Evolutionary conservation across 2,888 invertebrate genomes (phyloP), one percentile per base, ranked within the genome.

Genomic region (Invenusta paracnida): DNA sequence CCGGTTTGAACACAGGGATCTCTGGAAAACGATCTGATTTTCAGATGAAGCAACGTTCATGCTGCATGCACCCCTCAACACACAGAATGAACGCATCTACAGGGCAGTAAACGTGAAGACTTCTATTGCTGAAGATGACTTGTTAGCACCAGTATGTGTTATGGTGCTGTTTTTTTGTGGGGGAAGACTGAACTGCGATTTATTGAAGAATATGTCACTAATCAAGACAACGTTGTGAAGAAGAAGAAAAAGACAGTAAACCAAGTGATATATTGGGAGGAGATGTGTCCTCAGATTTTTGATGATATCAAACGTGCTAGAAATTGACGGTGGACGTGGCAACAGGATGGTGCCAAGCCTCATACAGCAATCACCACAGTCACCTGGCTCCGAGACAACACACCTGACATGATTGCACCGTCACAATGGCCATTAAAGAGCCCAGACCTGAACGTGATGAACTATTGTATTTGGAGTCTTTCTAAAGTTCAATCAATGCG

Each of bases 41-140:
- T 73, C 73, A 2, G 73, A 73, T 25, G 73, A 73, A 73, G 11
- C 73, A 73, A 23, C 2, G 5, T 73, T 73, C 27, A 73, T 73
- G 73, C 73, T 73, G 27, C 17, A 73, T 5, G 27, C 73, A 13
- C 73, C 73, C 5, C 73, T 73, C 2, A 13, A 73, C 27, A 23
- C 17, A 73, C 73, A 73, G 25, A 73, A 73, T 73, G 73, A 73
- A 73, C 73, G 73, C 17, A 73, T 73, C 73, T 73, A 73, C 73
- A 13, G 73, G 27, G 73, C 73, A 5, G 73, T 25, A 2, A 73
- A 73, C 5, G 73, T 73, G 2, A 73, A 73, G 73, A 73, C 73
- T 73, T 5, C 5, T 23, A 73, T 73, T 23, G 23, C 5, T n/a
- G 73, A 73, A 23, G 23, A 23, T 23, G 73, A 73, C 73, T 5